Evolutionary conservation across 2,797 vertebrate genomes (phyloP), one percentile per base, ranked within the genome.

Genomic region (Bovichtus variegatus): DNA sequence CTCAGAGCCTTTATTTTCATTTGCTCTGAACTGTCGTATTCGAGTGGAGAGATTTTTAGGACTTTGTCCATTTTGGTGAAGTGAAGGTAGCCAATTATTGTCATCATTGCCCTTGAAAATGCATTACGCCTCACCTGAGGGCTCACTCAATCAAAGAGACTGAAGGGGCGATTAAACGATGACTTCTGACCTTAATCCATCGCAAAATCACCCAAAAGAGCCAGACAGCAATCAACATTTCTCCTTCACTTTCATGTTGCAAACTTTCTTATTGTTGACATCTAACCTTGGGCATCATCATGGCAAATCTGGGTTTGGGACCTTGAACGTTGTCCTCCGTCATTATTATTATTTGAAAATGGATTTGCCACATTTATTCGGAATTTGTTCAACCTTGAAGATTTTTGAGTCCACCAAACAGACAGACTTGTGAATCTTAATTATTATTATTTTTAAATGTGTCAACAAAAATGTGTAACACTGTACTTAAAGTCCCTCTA

Each of bases 91-190:
- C 88, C 93, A 94, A 93, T 94, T 95, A 93, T 89, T 91, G 89
- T 85, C 87, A 92, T 93, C 91, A 90, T 88, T 91, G 89, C 83
- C 87, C 89, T 94, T 94, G 91, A 93, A 95, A 94, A 95, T 92
- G 91, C 90, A 93, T 94, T 92, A 93, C 59, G 77, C 81, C 87
- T 92, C 89, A 92, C 90, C 91, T 92, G 91, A 92, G 87, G 89
- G 85, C 91, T 93, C 92, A 88, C 92, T 94, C 93, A 91, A 92
- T 94, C 93, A 92, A 87, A 90, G 76, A 86, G 91, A 86, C 81
- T 88, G 86, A 85, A 91, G 81, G 83, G 80, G 25, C 65, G 76
- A 88, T 91, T 91, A 92, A 89, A 85, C 83, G 74, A 76, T 44
- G 83, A 90, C 88, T 81, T 82, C 55, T 81, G 74, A 91, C 83